Evolutionary conservation across 2,797 vertebrate genomes (phyloP).

Genomic region (Onychomys leucogaster): DNA sequence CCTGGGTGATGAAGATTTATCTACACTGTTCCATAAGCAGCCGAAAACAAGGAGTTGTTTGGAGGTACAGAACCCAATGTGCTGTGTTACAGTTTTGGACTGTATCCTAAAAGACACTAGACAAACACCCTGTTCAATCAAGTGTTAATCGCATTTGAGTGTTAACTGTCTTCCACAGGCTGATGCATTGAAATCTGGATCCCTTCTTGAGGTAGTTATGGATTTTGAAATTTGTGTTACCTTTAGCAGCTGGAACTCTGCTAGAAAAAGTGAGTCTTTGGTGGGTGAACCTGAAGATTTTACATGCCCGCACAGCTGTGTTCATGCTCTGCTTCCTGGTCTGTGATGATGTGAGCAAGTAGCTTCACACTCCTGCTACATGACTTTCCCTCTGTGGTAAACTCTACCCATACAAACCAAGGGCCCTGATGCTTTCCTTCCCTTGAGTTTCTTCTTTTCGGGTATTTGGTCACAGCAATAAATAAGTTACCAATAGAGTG

Average conservation of each 20-base stretch:
- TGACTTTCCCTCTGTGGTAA: neutral
- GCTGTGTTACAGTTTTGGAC: neutral
- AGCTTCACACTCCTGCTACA: neutral
- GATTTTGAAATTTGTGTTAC: neutral
- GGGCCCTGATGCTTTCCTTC: fast-evolving
- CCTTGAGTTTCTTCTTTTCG: neutral
- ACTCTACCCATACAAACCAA: neutral
- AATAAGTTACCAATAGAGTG: neutral
- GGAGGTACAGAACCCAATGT: neutral
- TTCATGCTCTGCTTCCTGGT: neutral
- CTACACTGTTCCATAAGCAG: neutral
- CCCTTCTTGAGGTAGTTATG: neutral
- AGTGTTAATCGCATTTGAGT: neutral
- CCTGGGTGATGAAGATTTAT: neutral
- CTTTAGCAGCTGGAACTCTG: neutral
- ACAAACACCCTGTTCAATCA: neutral
- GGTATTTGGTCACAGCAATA: neutral
- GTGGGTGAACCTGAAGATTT: neutral
- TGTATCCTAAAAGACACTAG: neutral
- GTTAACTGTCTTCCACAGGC: neutral
- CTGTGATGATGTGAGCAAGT: neutral
- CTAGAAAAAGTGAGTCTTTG: neutral
- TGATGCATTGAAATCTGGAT: neutral
- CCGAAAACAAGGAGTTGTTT: neutral
- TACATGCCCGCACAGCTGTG: neutral